Base-by-base conservation (phyloP, 2,797 vertebrate species). In the Lepidocolaptes lacrymiger region DNA sequence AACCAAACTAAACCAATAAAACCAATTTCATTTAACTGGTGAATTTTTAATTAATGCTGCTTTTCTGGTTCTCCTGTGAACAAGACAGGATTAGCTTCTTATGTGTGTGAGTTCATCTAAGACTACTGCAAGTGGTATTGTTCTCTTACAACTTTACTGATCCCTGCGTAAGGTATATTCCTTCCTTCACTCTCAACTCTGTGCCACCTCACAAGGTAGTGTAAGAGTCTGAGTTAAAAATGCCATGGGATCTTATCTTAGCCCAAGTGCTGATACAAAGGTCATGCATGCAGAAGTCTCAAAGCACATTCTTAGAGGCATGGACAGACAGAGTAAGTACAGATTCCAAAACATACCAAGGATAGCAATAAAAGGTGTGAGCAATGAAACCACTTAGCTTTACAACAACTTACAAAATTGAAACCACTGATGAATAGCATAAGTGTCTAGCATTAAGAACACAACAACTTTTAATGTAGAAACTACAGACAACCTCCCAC, bases 391-490 rank as follows among this genome's bases (percentile, higher is more conserved):
- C 39, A 41, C 21, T 39, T 13, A 5, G 2, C 22, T 73, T 81
- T 84, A 24, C 27, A 82, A 72, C 19, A 62, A 16, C 14, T 69
- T 30, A 76, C 1, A 54, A 48, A 91, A 91, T 14, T 49, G 77
- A 76, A 85, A 78, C 26, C 62, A 80, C 1, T 0, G 0, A 68
- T 61, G 22, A 89, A 64, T 2, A 86, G 43, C 34, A 34, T 17
- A 61, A 81, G 14, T 14, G 39, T 14, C 7, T 28, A 61, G 44
- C 26, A 58, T 18, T 69, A 75, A 88, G 27, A 75, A 62, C 2
- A 26, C 3, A 1, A 4, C 20, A 63, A 37, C 8, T 67, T 73
- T 30, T 46, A 26, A 73, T 2, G 21, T 0, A 71, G 32, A 64
- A 74, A 67, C 15, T 66, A 73, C 10, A 76, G 22, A 12, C 20